Evolutionary conservation across 2,888 invertebrate species (phyloP).

Genomic region (Rhyacophila evoluta): DNA sequence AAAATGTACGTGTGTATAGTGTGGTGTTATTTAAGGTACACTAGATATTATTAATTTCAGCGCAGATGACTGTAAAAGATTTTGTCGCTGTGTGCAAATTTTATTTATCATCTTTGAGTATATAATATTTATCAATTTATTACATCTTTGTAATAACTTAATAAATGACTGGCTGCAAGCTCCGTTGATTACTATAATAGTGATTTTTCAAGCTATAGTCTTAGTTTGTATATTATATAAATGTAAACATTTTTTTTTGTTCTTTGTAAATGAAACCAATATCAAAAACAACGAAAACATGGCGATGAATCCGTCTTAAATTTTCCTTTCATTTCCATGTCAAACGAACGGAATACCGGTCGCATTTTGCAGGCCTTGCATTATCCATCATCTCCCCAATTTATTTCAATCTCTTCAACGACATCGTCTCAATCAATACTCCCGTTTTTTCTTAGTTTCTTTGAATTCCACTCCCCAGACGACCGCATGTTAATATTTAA

Average conservation of each 20-base stretch:
- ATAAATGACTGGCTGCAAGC: too few relatives aligned
- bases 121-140: too few relatives aligned
- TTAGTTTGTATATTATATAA: neutral
- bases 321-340: constrained; percentile 41
- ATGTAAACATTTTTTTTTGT: neutral
- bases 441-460: constrained; percentile 45
- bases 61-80: too few relatives aligned
- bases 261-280: constrained; percentile 11
- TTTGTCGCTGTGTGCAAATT: too few relatives aligned
- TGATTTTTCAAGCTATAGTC: neutral
- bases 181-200: neutral
- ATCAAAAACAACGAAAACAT: neutral
- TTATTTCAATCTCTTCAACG: constrained; percentile 36
- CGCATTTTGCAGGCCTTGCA: constrained; percentile 28
- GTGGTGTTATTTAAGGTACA: too few relatives aligned
- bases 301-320: constrained; percentile 38
- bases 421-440: constrained; percentile 48
- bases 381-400: constrained; percentile 47
- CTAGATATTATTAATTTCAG: too few relatives aligned
- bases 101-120: too few relatives aligned
- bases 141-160: too few relatives aligned
- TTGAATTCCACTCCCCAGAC: constrained; percentile 41
- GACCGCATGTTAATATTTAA: constrained; percentile 46
- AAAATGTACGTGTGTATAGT: too few relatives aligned
- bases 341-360: constrained; percentile 39